These are phyloP conservation scores for Accipiter cooperii DNA, from an alignment of 2,113 vertebrate genomes.

Conservation along the genomic window DNA sequence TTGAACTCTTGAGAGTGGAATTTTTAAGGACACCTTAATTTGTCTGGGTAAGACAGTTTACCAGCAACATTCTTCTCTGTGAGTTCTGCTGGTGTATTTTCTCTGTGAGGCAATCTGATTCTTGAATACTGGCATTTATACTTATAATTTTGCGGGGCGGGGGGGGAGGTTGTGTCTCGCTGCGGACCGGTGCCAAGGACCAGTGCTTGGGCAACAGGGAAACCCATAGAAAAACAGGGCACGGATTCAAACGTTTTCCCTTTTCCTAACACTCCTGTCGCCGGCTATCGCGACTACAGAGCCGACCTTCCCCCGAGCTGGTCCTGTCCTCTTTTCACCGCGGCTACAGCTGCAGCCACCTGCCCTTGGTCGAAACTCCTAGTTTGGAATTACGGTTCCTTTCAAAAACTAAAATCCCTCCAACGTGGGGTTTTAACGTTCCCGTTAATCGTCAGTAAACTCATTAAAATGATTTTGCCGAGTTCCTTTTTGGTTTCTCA, in stretches of 20 bases:
- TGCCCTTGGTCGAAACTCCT: background rate
- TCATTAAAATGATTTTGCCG: background rate
- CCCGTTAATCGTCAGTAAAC: background rate
- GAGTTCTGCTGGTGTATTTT: background rate
- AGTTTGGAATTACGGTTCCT: fast-evolving
- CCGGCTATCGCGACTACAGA: background rate
- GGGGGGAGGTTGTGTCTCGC: background rate
- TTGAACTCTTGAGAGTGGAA: background rate
- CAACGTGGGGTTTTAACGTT: fast-evolving
- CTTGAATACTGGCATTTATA: background rate
- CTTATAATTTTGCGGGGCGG: background rate
- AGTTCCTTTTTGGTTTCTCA: background rate
- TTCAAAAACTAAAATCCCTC: background rate
- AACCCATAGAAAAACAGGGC: background rate
- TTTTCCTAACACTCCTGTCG: background rate
- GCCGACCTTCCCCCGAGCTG: background rate
- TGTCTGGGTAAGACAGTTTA: background rate
- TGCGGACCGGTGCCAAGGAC: background rate
- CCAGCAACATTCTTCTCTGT: background rate
- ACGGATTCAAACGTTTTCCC: background rate
- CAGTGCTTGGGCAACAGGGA: background rate
- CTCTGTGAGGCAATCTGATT: background rate
- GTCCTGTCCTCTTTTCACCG: fast-evolving
- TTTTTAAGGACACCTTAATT: background rate
- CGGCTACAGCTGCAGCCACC: fast-evolving